Evolutionary conservation across 2,888 invertebrate genomes (phyloP), one percentile per base, ranked within the genome.

Genomic region (Eupeodes luniger): DNA sequence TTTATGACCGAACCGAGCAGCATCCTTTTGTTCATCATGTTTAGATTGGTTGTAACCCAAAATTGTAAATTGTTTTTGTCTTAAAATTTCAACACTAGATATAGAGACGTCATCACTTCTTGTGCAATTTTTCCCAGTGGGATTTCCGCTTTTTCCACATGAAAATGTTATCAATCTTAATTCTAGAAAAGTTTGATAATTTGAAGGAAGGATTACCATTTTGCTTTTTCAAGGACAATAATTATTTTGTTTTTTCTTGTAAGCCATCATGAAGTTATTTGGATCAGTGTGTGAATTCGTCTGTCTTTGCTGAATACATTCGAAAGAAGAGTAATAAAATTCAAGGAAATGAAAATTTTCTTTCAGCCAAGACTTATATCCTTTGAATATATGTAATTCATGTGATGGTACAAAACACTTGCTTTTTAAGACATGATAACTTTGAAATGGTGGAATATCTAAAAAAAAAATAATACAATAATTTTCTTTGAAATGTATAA

Each of bases 1-100:
- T 83, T 76, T 81, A 77, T 80, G 74, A 19, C 11, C 61, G 19
- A 77, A 19, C 11, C 61, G 19, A 77, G 11, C 74, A 59, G n/a
- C 74, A 59, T 72, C 67, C 74, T 75, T 84, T 69, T 74, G 80
- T 69, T 36, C 72, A 44, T 36, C 72, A 44, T 81, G 66, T 47
- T 76, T 69, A 69, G 77, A 64, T 77, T 81, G 81, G 80, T 75
- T 88, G 84, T 84, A 88, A 88, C 81, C 77, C 67, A 75, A 74
- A 85, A 81, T 84, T 88, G 84, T 88, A 81, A 84, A 84, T 84
- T 87, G 84, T 76, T 87, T 87, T 84, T 75, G 70, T 70, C 51
- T 49, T 61, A 51, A 47, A 70, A 19, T 51, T 16, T 36, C 34
- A 55, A 16, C n/a, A 67, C 51, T 51, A 36, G 55, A 74, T 14